Percentiles rank a stretch among this genome's conserved stretches.
These are phyloP conservation scores for Physocephala rufipes DNA, from an alignment of 2,888 invertebrate species.

Conservation along the genomic window DNA sequence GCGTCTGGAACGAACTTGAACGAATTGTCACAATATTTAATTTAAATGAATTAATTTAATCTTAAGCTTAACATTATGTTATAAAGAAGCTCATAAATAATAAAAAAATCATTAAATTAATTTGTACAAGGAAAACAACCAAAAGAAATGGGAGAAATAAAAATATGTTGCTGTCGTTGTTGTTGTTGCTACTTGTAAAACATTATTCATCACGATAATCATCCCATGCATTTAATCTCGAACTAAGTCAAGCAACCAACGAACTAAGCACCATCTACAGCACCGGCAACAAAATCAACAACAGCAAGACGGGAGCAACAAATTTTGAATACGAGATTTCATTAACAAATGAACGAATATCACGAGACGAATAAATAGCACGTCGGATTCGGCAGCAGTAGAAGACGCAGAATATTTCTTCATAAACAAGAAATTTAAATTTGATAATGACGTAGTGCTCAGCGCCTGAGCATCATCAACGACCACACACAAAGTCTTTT, in stretches of 20 bases:
- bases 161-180: no score
- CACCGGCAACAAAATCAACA: constrained; percentile 9
- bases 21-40: background rate
- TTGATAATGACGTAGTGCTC: constrained; percentile 12
- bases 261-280: no score
- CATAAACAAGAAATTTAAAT: constrained; percentile 28
- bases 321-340: constrained; percentile 8
- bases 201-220: no score
- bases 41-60: background rate
- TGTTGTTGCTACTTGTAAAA: no score
- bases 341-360: background rate
- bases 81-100: background rate
- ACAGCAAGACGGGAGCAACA: background rate
- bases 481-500: constrained; percentile 33
- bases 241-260: background rate
- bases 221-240: no score
- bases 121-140: no score
- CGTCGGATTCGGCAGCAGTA: background rate
- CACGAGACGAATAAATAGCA: constrained; percentile 1
- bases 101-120: no score
- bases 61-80: background rate
- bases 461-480: constrained; percentile 25
- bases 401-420: constrained; percentile 14
- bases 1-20: background rate
- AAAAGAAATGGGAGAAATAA: no score